These are phyloP conservation scores for Aspidoscelis tigris DNA, from an alignment of 2,113 vertebrate species.

Conservation along the genomic window DNA sequence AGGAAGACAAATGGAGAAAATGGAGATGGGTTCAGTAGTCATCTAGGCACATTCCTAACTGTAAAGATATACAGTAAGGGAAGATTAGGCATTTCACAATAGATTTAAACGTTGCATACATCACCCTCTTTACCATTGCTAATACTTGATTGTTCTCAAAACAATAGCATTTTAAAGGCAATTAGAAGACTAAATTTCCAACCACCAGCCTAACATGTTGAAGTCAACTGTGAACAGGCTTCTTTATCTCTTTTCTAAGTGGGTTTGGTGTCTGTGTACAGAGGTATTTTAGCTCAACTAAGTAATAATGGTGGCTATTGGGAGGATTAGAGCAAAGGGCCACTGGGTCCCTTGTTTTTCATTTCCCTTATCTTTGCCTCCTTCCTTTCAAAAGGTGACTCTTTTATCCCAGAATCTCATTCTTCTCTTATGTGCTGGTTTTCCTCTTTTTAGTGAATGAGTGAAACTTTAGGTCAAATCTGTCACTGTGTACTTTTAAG, in stretches of 20 bases:
- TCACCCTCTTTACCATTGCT: conserved; percentile 38
- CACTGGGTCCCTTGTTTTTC: not conserved
- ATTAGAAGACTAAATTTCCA: conserved; percentile 37
- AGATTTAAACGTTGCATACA: conserved; percentile 39
- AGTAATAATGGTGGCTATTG: not conserved
- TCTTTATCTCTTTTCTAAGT: conserved; percentile 10
- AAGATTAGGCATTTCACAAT: not conserved
- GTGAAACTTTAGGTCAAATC: not conserved
- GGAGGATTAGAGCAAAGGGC: conserved; percentile 16
- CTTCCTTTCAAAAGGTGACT: not conserved
- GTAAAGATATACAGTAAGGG: conserved; percentile 35
- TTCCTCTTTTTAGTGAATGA: not conserved
- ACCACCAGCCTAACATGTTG: conserved; percentile 19
- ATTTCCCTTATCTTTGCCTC: conserved; percentile 1
- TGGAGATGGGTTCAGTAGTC: conserved; percentile 5
- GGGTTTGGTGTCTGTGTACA: conserved; percentile 10
- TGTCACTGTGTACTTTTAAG: not conserved
- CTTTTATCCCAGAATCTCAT: not conserved
- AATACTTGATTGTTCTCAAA: conserved; percentile 10
- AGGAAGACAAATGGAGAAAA: conserved; percentile 3
- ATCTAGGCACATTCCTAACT: not conserved
- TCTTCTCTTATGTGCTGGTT: conserved; percentile 2
- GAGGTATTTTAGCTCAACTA: not conserved
- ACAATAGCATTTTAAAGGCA: conserved; percentile 44
- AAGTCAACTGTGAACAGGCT: not conserved